Percentiles rank a stretch among this genome's conserved stretches.
phyloP scores from a whole-genome alignment of 1,140 invertebrate genomes.

The Colletes gigas region DNA sequence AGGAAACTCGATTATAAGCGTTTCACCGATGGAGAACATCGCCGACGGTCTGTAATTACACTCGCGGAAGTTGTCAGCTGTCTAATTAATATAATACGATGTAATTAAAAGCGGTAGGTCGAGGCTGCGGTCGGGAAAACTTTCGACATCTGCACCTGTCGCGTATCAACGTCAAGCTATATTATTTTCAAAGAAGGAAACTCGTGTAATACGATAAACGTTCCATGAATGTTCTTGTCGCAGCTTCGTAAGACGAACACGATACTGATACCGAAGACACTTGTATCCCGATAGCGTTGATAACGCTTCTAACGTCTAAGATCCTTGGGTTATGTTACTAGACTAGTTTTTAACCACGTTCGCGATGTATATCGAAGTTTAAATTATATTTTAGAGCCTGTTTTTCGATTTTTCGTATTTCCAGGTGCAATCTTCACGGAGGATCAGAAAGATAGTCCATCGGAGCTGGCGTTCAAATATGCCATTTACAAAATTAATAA shows the following conservation, averaged over 20 bases:
- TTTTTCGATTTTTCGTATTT: constrained; percentile 72
- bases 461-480: constrained; percentile 95
- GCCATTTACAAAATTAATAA: constrained; percentile 96
- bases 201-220: no score
- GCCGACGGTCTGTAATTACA: background rate
- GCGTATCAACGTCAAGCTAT: background rate
- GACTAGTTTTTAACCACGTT: no score
- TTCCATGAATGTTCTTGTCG: no score
- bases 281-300: background rate
- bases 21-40: no score
- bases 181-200: no score
- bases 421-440: constrained; percentile 95
- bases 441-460: constrained; percentile 91
- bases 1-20: background rate
- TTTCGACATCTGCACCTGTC: constrained; percentile 15
- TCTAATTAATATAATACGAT: constrained; percentile 43
- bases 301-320: constrained; percentile 20
- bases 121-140: constrained; percentile 33
- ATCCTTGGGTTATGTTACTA: no score
- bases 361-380: constrained; percentile 53
- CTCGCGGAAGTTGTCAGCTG: background rate
- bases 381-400: constrained; percentile 55
- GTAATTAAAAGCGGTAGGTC: constrained; percentile 45
- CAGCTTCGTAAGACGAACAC: no score
- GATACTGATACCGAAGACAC: no score